Conservation (phyloP, 2,797 vertebrate species). For the Sciaenops ocellatus region DNA sequence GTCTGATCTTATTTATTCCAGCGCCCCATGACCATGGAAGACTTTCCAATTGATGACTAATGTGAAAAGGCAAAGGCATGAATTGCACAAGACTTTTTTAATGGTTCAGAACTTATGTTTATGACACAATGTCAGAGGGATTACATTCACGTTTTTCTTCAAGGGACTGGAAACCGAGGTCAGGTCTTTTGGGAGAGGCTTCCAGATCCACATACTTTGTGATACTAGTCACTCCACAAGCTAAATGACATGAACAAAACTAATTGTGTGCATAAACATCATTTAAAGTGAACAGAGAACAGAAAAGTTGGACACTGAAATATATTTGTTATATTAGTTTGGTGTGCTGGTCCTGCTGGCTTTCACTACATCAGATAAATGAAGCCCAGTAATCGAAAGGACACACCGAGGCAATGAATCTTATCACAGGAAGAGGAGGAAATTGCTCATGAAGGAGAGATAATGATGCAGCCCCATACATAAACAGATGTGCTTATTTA, state of each 20-base stretch:
- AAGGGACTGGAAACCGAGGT: constrained; percentile 44
- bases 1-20: constrained; percentile 59
- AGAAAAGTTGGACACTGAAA: constrained; percentile 9
- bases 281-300: constrained; percentile 32
- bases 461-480: constrained; percentile 61
- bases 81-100: constrained; percentile 60
- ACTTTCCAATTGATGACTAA: constrained; percentile 67
- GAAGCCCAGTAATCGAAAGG: constrained; percentile 55
- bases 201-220: constrained; percentile 52
- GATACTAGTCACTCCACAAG: constrained; percentile 47
- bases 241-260: constrained; percentile 51
- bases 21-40: constrained; percentile 32
- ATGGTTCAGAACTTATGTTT: constrained; percentile 61
- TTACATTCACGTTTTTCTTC: constrained; percentile 53
- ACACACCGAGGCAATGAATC: constrained; percentile 64
- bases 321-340: constrained; percentile 38
- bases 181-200: constrained; percentile 38
- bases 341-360: constrained; percentile 54
- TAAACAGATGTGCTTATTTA: constrained; percentile 58
- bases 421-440: constrained; percentile 81
- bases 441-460: constrained; percentile 78
- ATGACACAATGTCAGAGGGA: constrained; percentile 63
- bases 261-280: constrained; percentile 40
- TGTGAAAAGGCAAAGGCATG: constrained; percentile 48
- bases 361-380: constrained; percentile 74